These are phyloP conservation scores for Oryzias dopingdopingensis DNA, from an alignment of 2,797 vertebrate genomes.

Conservation along the genomic window DNA sequence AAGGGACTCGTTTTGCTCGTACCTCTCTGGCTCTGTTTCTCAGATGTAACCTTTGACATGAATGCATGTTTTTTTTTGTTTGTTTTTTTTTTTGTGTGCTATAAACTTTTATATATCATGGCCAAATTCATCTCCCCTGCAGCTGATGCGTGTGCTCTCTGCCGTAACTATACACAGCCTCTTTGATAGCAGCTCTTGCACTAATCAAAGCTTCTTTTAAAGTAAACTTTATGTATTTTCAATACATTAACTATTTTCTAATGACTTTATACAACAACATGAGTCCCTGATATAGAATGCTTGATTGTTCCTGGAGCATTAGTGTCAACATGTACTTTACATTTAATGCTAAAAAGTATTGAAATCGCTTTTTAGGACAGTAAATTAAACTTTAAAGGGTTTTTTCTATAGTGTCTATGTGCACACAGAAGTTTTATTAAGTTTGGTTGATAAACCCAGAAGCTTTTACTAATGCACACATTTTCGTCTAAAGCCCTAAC, in stretches of 20 bases:
- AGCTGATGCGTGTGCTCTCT: slow-evolving; percentile 51
- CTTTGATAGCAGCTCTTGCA: slow-evolving; percentile 14
- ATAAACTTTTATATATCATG: slow-evolving; percentile 16
- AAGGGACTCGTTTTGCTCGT: slow-evolving; percentile 32
- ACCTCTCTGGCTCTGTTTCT: slow-evolving; percentile 32
- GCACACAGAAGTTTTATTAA: background rate
- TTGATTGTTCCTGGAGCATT: background rate
- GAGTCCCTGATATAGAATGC: background rate
- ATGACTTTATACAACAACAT: no score
- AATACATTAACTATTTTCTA: no score
- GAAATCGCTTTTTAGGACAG: background rate
- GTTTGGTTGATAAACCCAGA: slow-evolving; percentile 6
- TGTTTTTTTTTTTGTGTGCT: background rate
- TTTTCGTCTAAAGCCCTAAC: background rate
- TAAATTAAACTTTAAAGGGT: slow-evolving; percentile 2
- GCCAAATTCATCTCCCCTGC: slow-evolving; percentile 43
- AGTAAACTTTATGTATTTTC: background rate
- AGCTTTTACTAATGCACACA: background rate
- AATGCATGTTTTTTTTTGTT: slow-evolving; percentile 2
- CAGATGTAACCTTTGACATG: slow-evolving; percentile 17
- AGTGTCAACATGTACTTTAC: background rate
- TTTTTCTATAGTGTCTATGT: slow-evolving; percentile 7
- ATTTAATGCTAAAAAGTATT: background rate
- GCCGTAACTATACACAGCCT: slow-evolving; percentile 22
- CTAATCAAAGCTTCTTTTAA: slow-evolving; percentile 7